Evolutionary conservation across 2,888 invertebrate species (phyloP).

Genomic region (Cantharis nigra): DNA sequence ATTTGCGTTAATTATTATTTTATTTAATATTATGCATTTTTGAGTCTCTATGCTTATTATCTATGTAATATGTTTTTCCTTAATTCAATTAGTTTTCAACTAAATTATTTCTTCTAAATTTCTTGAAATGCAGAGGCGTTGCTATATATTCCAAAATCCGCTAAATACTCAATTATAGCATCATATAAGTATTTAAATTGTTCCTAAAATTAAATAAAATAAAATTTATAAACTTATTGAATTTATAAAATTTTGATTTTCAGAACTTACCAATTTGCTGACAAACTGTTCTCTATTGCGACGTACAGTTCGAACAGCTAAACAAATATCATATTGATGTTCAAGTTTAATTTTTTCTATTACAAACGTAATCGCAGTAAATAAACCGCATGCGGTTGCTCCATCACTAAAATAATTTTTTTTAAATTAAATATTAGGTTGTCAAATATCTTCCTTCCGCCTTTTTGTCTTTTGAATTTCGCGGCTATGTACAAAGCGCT

Average conservation of each 20-base stretch:
- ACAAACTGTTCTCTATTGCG: conserved; percentile 50
- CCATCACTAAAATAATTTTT: conserved; percentile 49
- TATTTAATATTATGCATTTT: no score
- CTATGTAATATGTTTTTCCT: no score
- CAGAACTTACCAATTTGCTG: conserved; percentile 41
- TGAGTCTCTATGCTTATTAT: no score
- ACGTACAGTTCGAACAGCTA: conserved; percentile 50
- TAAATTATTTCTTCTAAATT: no score
- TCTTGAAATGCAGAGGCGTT: conserved; percentile 32
- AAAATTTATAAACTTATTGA: no score
- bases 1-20: no score
- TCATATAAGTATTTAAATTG: conserved; percentile 48
- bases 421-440: no score
- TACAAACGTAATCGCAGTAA: conserved; percentile 49
- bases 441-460: no score
- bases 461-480: no score
- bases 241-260: no score
- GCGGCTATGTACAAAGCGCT: no score
- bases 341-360: conserved; percentile 54
- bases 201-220: conserved; percentile 39
- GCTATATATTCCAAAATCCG: conserved; percentile 44
- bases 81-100: no score
- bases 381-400: conserved; percentile 51
- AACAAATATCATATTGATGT: conserved; percentile 53
- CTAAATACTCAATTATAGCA: conserved; percentile 41